Conservation (phyloP, 2,113 vertebrate species). For the Hippocampus guttulatus region DNA sequence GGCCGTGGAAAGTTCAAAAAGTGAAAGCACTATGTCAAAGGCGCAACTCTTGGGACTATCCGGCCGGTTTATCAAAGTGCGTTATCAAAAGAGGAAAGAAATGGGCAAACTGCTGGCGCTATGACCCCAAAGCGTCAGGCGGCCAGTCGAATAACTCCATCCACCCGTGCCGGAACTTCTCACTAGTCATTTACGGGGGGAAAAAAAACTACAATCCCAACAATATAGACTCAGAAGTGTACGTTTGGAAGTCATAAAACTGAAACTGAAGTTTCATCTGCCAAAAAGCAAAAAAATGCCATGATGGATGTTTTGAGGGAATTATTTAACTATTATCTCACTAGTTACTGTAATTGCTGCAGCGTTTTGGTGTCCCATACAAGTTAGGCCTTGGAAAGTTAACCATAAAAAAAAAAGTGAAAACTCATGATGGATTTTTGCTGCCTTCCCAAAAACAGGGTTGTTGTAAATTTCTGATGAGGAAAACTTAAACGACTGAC, state of each 20-base stretch:
- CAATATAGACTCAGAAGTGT: too few species aligned
- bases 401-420: too few species aligned
- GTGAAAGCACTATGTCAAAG: not conserved
- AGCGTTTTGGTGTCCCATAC: not conserved
- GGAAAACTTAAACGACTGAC: too few species aligned
- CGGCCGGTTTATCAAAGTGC: not conserved
- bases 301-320: not conserved
- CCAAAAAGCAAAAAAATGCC: not conserved
- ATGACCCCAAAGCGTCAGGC: not conserved
- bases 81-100: not conserved
- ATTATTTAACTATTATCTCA: not conserved
- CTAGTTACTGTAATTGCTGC: not conserved
- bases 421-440: too few species aligned
- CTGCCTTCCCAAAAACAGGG: too few species aligned
- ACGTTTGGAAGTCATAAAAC: too few species aligned
- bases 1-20: not conserved
- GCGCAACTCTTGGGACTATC: not conserved
- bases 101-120: not conserved
- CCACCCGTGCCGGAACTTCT: too few species aligned
- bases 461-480: not conserved
- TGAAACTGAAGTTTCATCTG: too few species aligned
- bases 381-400: not conserved
- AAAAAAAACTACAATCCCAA: too few species aligned
- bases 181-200: too few species aligned
- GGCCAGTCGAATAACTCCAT: not conserved